Percentiles rank a stretch among this genome's conserved stretches.
Evolutionary conservation across 2,888 invertebrate species (phyloP).

Genomic region (Lasioglossum leucozonium): DNA sequence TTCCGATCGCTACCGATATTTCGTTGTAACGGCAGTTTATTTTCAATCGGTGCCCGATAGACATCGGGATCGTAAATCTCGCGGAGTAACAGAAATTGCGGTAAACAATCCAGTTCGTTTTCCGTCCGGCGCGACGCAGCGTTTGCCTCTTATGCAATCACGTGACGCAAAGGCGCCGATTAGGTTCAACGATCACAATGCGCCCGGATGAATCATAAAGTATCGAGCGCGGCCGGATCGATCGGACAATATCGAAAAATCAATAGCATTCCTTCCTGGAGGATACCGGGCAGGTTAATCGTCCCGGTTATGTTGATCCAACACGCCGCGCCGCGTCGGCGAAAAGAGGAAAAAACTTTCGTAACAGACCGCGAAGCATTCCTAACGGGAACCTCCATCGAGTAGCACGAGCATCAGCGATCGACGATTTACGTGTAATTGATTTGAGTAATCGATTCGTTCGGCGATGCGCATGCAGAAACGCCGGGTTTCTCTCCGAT

Average conservation of each 20-base stretch:
- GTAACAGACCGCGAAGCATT: neutral
- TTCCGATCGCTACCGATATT: conserved; percentile 22
- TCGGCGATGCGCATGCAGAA: neutral
- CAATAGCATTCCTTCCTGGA: neutral
- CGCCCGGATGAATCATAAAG: conserved; percentile 42
- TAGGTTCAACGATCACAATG: conserved; percentile 49
- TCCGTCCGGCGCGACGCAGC: conserved; percentile 14
- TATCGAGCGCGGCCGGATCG: conserved; percentile 5
- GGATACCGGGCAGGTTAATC: neutral
- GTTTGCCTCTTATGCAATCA: conserved; percentile 30
- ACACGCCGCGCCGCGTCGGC: neutral
- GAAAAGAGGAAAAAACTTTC: neutral
- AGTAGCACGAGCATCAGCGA: neutral
- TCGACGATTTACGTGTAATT: neutral
- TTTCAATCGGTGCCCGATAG: conserved; percentile 51
- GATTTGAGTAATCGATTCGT: neutral
- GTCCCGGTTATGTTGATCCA: neutral
- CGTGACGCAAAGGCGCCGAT: conserved; percentile 41
- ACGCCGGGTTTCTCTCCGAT: neutral
- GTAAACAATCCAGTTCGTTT: conserved; percentile 22
- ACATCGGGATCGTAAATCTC: conserved; percentile 47
- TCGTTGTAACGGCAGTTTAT: conserved; percentile 29
- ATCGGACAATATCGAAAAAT: conserved; percentile 30
- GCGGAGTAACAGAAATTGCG: conserved; percentile 49
- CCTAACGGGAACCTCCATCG: neutral